A percentile compares a stretch with the other conserved stretches of the same genome.
phyloP scores from a whole-genome alignment of 2,888 invertebrate genomes.

The Cabera pusaria region DNA sequence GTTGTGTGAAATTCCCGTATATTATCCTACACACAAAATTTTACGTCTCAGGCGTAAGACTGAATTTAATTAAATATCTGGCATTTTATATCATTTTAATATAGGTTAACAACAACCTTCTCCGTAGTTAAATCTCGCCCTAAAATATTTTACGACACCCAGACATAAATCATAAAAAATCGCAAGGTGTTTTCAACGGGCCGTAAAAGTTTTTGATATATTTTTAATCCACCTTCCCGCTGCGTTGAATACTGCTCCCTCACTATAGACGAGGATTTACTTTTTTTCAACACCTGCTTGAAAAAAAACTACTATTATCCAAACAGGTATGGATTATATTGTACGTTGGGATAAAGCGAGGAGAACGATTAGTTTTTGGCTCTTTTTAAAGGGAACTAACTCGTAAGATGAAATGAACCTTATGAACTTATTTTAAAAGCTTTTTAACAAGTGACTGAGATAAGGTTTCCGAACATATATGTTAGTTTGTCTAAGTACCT shows the following conservation, averaged over 20 bases:
- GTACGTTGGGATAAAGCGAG: conserved; percentile 11
- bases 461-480: too few species aligned
- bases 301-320: conserved; percentile 34
- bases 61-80: not conserved
- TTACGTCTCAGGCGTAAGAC: too few species aligned
- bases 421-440: too few species aligned
- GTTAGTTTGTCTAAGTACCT: too few species aligned
- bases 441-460: too few species aligned
- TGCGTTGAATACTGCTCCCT: conserved; percentile 41
- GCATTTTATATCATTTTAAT: too few species aligned
- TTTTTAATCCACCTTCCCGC: conserved; percentile 39
- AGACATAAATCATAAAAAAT: conserved; percentile 20
- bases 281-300: conserved; percentile 64
- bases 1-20: too few species aligned
- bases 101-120: too few species aligned
- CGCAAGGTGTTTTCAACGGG: conserved; percentile 26
- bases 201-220: conserved; percentile 21
- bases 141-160: conserved; percentile 3
- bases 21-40: too few species aligned
- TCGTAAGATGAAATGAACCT: too few species aligned
- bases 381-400: too few species aligned
- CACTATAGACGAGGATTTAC: conserved; percentile 39
- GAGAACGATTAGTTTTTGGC: too few species aligned
- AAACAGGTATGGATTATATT: conserved; percentile 44
- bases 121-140: not conserved